phyloP scores from a whole-genome alignment of 2,797 vertebrate genomes.

The Danio tinwini region DNA sequence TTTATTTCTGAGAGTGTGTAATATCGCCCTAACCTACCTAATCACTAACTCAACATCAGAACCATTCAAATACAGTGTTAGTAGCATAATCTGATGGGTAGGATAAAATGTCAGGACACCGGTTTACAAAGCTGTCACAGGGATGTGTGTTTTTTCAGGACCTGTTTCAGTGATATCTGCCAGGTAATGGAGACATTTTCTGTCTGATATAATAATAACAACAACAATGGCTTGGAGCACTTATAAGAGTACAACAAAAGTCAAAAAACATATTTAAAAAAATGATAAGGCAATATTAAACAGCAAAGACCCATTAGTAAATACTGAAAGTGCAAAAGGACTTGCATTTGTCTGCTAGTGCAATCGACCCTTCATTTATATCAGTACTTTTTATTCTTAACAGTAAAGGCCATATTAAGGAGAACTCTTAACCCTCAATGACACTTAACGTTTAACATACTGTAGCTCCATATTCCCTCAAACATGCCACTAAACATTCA shows the following conservation, averaged over 20 bases:
- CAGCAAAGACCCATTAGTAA: slow-evolving; percentile 5
- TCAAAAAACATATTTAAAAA: not conserved
- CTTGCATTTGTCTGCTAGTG: slow-evolving; percentile 34
- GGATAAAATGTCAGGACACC: too few species aligned
- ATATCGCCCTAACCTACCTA: too few species aligned
- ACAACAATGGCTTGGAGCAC: not conserved
- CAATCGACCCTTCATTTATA: slow-evolving; percentile 25
- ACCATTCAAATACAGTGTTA: too few species aligned
- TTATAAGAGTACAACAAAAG: not conserved
- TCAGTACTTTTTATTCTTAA: slow-evolving; percentile 51
- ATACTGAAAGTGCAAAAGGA: slow-evolving; percentile 49
- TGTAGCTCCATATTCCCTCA: slow-evolving; percentile 19
- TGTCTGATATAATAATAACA: not conserved
- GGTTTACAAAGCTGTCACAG: not conserved
- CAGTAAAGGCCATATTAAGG: slow-evolving; percentile 45
- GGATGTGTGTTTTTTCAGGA: not conserved
- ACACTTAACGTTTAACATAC: slow-evolving; percentile 18
- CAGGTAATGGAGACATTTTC: not conserved
- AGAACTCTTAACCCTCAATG: slow-evolving; percentile 30
- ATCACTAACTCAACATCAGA: too few species aligned
- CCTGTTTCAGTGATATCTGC: not conserved
- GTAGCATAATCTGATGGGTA: too few species aligned
- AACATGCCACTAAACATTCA: slow-evolving; percentile 16
- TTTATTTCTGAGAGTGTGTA: too few species aligned
- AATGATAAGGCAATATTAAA: slow-evolving; percentile 3